Evolutionary conservation across 1,140 invertebrate genomes (phyloP), one percentile per base, ranked within the genome.

Genomic region (Steinernema khuongi): DNA sequence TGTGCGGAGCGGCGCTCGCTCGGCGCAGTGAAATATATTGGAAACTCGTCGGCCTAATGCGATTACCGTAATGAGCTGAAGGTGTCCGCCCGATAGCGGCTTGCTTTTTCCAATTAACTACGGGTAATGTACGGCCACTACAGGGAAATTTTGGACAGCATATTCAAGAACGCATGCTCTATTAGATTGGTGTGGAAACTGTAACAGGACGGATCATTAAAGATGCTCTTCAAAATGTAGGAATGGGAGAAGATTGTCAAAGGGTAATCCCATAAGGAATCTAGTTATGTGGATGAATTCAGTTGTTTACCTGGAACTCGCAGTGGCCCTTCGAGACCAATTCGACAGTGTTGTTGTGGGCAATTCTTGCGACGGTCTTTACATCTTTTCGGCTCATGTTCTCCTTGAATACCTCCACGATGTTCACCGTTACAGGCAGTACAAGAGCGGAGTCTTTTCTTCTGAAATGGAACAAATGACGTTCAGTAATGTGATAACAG

Each of bases 231-330:
- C n/a, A n/a, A n/a, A n/a, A n/a, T n/a, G n/a, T n/a, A n/a, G n/a
- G n/a, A n/a, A n/a, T n/a, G n/a, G 36, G n/a, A 41, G 7, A 11
- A 41, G 36, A n/a, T 7, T n/a, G 36, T n/a, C 7, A 41, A 41
- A 41, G 36, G 7, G 7, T 41, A 11, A 11, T 41, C 36, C n/a
- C 36, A 41, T 41, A n/a, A 41, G 36, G 36, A 41, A 41, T 41
- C 36, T 11, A 11, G 7, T 41, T 11, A 41, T 41, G 36, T 41
- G 7, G 36, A 22, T n/a, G 26, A 60, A 19, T n/a, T n/a, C n/a
- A n/a, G n/a, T n/a, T n/a, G 32, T 67, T 72, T 43, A 84, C 83
- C 79, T 83, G 82, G 67, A 85, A 84, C 29, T 85, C 79, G 33
- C 83, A 84, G 60, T 60, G 71, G 28, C 83, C 83, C 60, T 85